phyloP scores from a whole-genome alignment of 2,113 vertebrate genomes.

The Ophthalmolycus amberensis region DNA sequence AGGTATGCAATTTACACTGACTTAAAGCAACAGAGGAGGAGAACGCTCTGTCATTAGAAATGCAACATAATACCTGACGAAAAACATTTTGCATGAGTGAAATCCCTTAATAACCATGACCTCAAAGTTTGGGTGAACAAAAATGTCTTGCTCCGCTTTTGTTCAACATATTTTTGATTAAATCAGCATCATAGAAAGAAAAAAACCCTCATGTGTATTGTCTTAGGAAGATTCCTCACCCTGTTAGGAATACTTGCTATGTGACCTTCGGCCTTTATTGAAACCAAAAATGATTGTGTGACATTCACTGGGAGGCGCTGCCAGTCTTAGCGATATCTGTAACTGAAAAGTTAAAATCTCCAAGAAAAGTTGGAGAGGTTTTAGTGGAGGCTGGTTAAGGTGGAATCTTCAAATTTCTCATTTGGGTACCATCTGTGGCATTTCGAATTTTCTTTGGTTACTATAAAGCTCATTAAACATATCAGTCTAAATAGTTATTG shows the following conservation, averaged over 20 bases:
- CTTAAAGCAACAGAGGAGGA: neutral
- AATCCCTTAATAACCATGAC: constrained; percentile 21
- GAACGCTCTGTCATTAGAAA: constrained; percentile 25
- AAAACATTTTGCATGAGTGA: constrained; percentile 14
- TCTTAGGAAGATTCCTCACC: neutral
- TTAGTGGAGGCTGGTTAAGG: neutral
- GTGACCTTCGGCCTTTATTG: neutral
- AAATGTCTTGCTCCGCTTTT: neutral
- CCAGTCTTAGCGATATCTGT: neutral
- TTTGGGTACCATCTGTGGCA: no score
- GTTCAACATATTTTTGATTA: neutral
- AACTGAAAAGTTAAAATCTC: neutral
- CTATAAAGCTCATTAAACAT: neutral
- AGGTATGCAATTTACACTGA: constrained; percentile 29
- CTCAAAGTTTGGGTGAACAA: constrained; percentile 26
- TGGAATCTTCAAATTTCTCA: neutral
- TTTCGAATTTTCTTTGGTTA: neutral
- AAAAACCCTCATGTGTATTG: neutral
- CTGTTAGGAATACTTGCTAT: neutral
- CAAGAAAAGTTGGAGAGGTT: neutral
- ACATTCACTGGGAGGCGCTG: neutral
- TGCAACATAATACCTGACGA: neutral
- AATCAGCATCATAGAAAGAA: neutral
- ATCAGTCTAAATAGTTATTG: no score
- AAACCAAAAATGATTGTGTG: neutral